Evolutionary conservation across 2,797 vertebrate species (phyloP).

Genomic region (Valencia hispanica): DNA sequence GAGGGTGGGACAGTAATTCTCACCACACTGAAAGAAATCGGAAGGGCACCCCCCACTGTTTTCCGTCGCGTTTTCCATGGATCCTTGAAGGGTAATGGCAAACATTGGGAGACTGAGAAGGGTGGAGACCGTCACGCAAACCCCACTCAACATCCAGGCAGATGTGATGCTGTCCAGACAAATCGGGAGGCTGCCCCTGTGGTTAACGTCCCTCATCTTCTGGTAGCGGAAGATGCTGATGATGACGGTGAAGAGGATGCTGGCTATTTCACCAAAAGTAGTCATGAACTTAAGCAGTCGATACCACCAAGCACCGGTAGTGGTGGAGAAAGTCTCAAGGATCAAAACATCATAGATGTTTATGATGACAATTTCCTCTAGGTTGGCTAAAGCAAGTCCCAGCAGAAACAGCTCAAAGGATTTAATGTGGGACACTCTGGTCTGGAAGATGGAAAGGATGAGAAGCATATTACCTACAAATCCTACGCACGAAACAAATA

Average conservation of each 20-base stretch:
- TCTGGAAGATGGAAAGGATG: slow-evolving; percentile 62
- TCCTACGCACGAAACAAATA: slow-evolving; percentile 68
- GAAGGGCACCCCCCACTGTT: slow-evolving; percentile 45
- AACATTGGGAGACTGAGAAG: slow-evolving; percentile 65
- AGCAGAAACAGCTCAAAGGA: slow-evolving; percentile 80
- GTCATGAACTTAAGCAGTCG: slow-evolving; percentile 68
- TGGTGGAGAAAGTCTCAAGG: not conserved
- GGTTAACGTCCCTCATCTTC: slow-evolving; percentile 73
- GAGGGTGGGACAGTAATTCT: slow-evolving; percentile 46
- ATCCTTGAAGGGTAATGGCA: slow-evolving; percentile 23
- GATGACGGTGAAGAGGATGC: slow-evolving; percentile 80
- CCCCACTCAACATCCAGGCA: slow-evolving; percentile 49
- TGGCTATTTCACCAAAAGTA: slow-evolving; percentile 64
- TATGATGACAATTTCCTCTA: slow-evolving; percentile 73
- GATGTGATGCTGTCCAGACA: slow-evolving; percentile 67
- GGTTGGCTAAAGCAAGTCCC: slow-evolving; percentile 72
- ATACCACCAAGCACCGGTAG: slow-evolving; percentile 39
- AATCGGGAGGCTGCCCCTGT: slow-evolving; percentile 58
- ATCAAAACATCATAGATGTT: slow-evolving; percentile 66
- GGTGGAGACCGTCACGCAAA: slow-evolving; percentile 48
- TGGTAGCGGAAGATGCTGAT: slow-evolving; percentile 81
- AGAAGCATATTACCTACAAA: slow-evolving; percentile 73
- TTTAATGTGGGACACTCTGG: slow-evolving; percentile 59
- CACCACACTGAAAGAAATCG: slow-evolving; percentile 73
- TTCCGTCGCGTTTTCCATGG: slow-evolving; percentile 15